Evolutionary conservation across 2,888 invertebrate genomes (phyloP).

Genomic region (Melolontha melolontha): DNA sequence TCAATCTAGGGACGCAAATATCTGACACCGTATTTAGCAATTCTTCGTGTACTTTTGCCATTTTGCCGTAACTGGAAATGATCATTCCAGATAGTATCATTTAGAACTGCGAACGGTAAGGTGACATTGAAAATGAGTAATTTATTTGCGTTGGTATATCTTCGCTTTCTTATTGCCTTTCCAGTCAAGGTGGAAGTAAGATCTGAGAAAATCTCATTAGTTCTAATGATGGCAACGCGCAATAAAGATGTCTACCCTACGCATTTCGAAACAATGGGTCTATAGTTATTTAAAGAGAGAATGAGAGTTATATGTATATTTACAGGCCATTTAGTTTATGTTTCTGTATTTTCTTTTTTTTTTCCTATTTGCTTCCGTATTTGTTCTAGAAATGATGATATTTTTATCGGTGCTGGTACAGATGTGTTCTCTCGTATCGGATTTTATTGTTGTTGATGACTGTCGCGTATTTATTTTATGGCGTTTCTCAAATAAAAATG

Average conservation of each 20-base stretch:
- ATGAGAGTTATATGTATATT: constrained; percentile 5
- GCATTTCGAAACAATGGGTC: constrained; percentile 24
- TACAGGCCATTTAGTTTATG: constrained; percentile 22
- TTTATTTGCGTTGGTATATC: constrained; percentile 14
- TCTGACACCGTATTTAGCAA: too few relatives aligned
- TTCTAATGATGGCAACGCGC: constrained; percentile 22
- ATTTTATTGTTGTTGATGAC: constrained; percentile 23
- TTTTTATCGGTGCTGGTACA: constrained; percentile 8
- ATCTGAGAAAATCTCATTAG: constrained; percentile 25
- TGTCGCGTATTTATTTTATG: not conserved
- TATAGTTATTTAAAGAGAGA: not conserved
- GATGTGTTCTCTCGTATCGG: not conserved
- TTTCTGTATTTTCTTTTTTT: constrained; percentile 1
- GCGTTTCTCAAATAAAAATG: too few relatives aligned
- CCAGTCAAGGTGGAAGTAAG: constrained; percentile 21
- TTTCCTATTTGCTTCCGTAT: constrained; percentile 3
- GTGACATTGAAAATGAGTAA: constrained; percentile 17
- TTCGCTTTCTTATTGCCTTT: constrained; percentile 11
- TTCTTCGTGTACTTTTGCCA: too few relatives aligned
- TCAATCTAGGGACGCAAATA: too few relatives aligned
- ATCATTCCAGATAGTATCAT: constrained; percentile 21
- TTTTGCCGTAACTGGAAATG: constrained; percentile 2
- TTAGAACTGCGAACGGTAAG: constrained; percentile 6
- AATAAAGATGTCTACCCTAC: constrained; percentile 29
- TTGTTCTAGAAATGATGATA: not conserved